Conservation (phyloP, 2,888 invertebrate genomes). For the Cheilosia vulpina region DNA sequence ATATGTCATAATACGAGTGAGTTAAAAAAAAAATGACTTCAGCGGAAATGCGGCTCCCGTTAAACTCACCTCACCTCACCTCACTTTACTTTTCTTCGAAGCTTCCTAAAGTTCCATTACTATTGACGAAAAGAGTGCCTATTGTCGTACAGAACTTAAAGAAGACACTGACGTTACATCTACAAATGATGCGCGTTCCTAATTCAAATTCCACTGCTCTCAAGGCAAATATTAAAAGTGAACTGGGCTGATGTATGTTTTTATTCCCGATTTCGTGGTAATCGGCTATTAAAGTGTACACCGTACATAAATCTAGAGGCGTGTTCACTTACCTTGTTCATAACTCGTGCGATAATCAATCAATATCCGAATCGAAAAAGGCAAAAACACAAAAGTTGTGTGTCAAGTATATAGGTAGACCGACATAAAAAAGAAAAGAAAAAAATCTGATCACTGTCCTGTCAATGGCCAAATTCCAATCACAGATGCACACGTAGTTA, state of each 20-base stretch:
- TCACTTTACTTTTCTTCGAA: no score
- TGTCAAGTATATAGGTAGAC: slow-evolving; percentile 61
- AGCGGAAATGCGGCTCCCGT: no score
- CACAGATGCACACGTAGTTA: slow-evolving; percentile 51
- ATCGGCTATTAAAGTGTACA: slow-evolving; percentile 42
- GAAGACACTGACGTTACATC: no score
- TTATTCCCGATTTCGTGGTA: slow-evolving; percentile 36
- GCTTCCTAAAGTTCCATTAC: no score
- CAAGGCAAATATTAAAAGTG: background rate
- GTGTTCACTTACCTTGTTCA: slow-evolving; percentile 54
- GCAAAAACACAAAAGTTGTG: slow-evolving; percentile 32
- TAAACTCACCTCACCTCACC: no score
- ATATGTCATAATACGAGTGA: no score
- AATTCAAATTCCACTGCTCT: no score
- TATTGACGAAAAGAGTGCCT: no score
- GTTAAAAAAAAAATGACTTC: no score
- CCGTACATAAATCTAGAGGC: slow-evolving; percentile 27
- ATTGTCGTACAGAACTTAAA: no score
- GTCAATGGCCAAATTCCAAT: slow-evolving; percentile 50
- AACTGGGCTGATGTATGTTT: background rate
- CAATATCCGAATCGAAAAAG: slow-evolving; percentile 47
- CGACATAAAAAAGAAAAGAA: slow-evolving; percentile 24
- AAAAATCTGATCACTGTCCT: slow-evolving; percentile 50
- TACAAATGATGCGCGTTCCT: no score
- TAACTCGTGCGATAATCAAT: slow-evolving; percentile 67